phyloP scores from a whole-genome alignment of 64 coral and sea anemone species.

The Porites lutea region DNA sequence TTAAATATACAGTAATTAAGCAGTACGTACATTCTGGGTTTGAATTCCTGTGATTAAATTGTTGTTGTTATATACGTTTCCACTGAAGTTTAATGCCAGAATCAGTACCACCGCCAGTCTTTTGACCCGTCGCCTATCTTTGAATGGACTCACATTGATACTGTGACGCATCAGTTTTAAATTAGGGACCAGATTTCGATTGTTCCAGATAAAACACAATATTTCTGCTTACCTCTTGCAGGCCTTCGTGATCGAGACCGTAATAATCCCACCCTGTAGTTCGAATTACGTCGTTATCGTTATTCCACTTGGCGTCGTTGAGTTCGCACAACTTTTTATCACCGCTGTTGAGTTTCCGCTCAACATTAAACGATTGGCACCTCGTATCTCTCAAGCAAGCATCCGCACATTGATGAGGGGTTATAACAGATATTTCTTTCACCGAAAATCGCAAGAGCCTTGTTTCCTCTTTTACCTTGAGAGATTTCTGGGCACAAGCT shows the following conservation, averaged over 20 bases:
- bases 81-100: no score
- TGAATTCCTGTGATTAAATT: no score
- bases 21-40: no score
- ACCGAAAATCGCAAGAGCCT: background rate
- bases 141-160: no score
- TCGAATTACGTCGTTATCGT: accelerated
- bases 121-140: no score
- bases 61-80: no score
- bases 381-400: slow-evolving; percentile 10
- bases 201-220: no score
- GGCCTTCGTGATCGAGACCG: background rate
- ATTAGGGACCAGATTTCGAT: no score
- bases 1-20: no score
- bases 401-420: slow-evolving; percentile 19
- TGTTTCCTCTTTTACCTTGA: background rate
- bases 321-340: background rate
- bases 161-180: no score
- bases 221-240: slow-evolving; percentile 2
- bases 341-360: background rate
- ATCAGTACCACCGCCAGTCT: no score
- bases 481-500: background rate
- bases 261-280: background rate
- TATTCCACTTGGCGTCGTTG: background rate
- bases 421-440: background rate
- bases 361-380: slow-evolving; percentile 19